Conservation (phyloP, 1,140 invertebrate species). For the Calliopsis andreniformis region DNA sequence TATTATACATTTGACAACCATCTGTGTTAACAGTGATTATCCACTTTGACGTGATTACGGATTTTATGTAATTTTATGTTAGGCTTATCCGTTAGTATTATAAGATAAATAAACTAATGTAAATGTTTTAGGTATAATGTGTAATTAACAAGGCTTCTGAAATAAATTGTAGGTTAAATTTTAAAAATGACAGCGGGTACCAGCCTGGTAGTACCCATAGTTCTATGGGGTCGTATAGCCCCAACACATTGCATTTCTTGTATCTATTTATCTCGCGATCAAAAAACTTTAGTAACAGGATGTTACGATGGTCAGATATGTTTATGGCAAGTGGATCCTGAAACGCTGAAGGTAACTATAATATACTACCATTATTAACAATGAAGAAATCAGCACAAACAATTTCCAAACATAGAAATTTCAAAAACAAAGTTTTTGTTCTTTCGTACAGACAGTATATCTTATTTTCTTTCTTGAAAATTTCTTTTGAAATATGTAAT, state of each 20-base stretch:
- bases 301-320: conserved; percentile 99
- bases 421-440: too few species aligned
- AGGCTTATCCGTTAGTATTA: neutral
- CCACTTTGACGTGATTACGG: neutral
- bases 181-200: conserved; percentile 88
- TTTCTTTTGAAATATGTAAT: too few species aligned
- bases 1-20: neutral
- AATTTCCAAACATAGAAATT: too few species aligned
- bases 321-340: conserved; percentile 96
- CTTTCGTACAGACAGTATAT: too few species aligned
- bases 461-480: too few species aligned
- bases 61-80: neutral
- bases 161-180: conserved; percentile 63
- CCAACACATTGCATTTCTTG: conserved; percentile 98
- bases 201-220: conserved; percentile 97
- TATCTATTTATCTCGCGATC: conserved; percentile 94
- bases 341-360: conserved; percentile 84
- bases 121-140: neutral
- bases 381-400: neutral
- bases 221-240: conserved; percentile 97
- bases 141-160: conserved; percentile 16
- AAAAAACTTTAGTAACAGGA: conserved; percentile 96
- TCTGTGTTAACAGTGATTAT: neutral
- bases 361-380: conserved; percentile 1
- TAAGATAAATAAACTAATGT: neutral